Base-by-base conservation (phyloP, 2,113 vertebrate species). In the Gymnobelideus leadbeateri region DNA sequence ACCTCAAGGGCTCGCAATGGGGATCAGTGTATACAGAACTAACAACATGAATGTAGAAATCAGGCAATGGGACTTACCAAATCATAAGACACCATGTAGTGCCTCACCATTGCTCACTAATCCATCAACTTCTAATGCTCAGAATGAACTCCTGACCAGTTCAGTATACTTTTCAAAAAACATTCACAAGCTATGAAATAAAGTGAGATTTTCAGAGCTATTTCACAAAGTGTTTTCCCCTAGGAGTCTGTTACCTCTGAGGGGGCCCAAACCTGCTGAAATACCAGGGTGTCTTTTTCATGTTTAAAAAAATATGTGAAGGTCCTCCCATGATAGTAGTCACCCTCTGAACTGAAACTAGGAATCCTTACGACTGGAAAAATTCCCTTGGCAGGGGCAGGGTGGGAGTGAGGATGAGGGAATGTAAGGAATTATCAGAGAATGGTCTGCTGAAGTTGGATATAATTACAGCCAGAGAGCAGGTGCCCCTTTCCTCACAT, bases 121-220 rank as follows among this genome's bases (percentile, higher is more conserved):
- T 84, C 46, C 37, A 94, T 92, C 19, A 95, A 46, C 6, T 57
- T 3, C 1, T 89, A 61, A 92, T 54, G 61, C 12, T 1, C 91
- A 92, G 57, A 91, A 57, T 84, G 21, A 94, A 31, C 55, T 92
- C 89, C 93, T 92, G 90, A 49, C 19, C 11, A 51, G 92, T 91
- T 96, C n/a, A 94, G 96, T 89, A 90, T 43, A 93, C 51, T 91
- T 94, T 89, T 92, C 16, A 93, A 31, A 47, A 96, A 96, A 93
- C 46, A 53, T 91, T n/a, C 47, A 91, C 10, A 91, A 94, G 90
- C 12, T 61, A 49, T 90, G 47, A 95, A 96, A 53, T 53, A 2
- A 97, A 96, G 92, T 95, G 28, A 84, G 2, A 23, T 92, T 91
- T 26, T 57, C 50, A 92, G 25, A 91, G 91, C 3, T 55, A 68